Evolutionary conservation across 2,797 vertebrate genomes (phyloP).

Genomic region (Acridotheres tristis): DNA sequence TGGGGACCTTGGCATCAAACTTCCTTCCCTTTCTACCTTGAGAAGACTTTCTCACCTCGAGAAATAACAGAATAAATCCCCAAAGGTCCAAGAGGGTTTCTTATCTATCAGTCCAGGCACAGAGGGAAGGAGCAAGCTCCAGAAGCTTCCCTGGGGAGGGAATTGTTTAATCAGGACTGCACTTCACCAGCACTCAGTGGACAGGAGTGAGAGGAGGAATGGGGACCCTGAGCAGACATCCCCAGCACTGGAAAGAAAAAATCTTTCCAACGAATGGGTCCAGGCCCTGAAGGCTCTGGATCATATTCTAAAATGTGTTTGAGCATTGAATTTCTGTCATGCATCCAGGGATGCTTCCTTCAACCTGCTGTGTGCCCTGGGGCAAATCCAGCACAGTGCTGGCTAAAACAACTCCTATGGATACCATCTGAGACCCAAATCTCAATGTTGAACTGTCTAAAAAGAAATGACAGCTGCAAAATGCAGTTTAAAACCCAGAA

Average conservation of each 20-base stretch:
- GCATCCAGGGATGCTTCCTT: neutral
- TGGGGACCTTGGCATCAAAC: rapidly evolving
- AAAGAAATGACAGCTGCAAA: neutral
- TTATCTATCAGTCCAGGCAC: neutral
- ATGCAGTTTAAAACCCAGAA: neutral
- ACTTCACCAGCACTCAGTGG: neutral
- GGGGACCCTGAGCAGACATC: neutral
- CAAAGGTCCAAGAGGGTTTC: neutral
- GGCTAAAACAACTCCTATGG: neutral
- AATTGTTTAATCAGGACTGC: neutral
- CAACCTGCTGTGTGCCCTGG: neutral
- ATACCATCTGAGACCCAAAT: neutral
- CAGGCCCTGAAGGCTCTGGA: neutral
- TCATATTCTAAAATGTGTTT: neutral
- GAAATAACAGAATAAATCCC: neutral
- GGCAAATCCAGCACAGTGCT: neutral
- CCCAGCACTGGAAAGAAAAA: neutral
- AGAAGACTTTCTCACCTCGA: rapidly evolving
- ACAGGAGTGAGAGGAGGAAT: neutral
- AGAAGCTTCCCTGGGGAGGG: neutral
- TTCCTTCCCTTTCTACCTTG: neutral
- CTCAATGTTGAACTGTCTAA: neutral
- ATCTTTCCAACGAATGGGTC: neutral
- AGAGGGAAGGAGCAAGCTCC: neutral
- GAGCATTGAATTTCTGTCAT: neutral